Base-by-base conservation (phyloP, 2,888 invertebrate species). In the Melieria crassipennis region DNA sequence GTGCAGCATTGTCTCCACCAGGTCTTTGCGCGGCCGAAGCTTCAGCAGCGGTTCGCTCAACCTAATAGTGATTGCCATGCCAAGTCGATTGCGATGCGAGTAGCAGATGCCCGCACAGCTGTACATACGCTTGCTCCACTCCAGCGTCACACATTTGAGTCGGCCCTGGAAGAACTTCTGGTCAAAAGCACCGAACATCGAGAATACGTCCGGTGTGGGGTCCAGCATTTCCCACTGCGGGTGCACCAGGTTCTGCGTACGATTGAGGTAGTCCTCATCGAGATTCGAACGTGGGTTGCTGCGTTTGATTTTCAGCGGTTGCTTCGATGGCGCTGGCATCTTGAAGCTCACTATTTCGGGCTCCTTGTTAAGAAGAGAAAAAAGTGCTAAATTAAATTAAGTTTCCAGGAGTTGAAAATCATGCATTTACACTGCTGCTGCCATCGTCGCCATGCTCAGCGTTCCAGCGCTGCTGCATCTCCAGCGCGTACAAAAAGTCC, bases 1-100 rank as follows among this genome's bases (percentile, higher is more conserved):
- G 87, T 99, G 99, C 88, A 99, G 88, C n/a, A 99, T 88, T 0
- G 99, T 99, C 88, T 99, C 97, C 0, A 99, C 91, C 0, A 99
- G 88, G 87, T 99, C 98, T 84, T 96, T 97, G 52, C 99, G 90
- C 0, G 98, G 96, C 46, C 99, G 88, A 5, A 99, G 88, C 84
- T 96, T 96, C 0, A 99, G 88, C 30, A 99, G 87, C 0, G 99
- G 99, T 80, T 93, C 92, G 83, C 98, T 98, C 3, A 99, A 88
- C 0, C 87, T 80, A 46, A 87, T 86, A 0, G 82, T 86, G 0
- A 87, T 75, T 63, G 82, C 82, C 79, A 84, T 84, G 0, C 81
- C 78, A 7, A 76, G 74, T 0, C 79, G 71, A 77, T 83, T 85
- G 7, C 81, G 75, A 0, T 85, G 81, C 11, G 84, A 83, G 72